Evolutionary conservation across 1,140 invertebrate species (phyloP).

Genomic region (Drosophila nasuta): DNA sequence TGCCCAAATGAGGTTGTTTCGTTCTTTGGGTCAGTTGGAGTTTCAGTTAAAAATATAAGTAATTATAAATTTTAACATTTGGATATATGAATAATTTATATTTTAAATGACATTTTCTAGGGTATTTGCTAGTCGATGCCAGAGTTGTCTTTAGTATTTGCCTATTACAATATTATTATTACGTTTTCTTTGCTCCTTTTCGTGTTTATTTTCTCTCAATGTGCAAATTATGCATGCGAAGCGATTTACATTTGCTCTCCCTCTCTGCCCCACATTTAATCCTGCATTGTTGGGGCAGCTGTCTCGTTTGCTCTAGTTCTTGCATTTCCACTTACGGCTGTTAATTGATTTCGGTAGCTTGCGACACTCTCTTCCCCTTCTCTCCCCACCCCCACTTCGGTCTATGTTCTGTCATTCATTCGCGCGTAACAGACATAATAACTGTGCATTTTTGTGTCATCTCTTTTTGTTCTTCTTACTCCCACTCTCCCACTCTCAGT

Average conservation of each 20-base stretch:
- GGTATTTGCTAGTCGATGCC: slow-evolving; percentile 1
- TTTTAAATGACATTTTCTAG: neutral
- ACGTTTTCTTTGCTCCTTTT: slow-evolving; percentile 25
- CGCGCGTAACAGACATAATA: slow-evolving; percentile 48
- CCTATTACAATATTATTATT: slow-evolving; percentile 33
- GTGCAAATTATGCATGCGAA: slow-evolving; percentile 55
- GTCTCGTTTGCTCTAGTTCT: slow-evolving; percentile 28
- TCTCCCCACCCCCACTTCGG: slow-evolving; percentile 8
- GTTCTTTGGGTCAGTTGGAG: neutral
- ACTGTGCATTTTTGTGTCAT: slow-evolving; percentile 48
- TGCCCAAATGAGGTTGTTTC: neutral
- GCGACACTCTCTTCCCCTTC: slow-evolving; percentile 10
- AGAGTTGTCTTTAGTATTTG: neutral
- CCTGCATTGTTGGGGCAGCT: neutral
- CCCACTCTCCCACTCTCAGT: slow-evolving; percentile 1
- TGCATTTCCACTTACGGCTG: slow-evolving; percentile 49
- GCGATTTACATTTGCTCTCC: slow-evolving; percentile 35
- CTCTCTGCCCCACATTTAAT: slow-evolving; percentile 1
- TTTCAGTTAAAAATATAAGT: neutral
- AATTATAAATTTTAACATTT: too few species aligned
- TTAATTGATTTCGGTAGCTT: slow-evolving; percentile 58
- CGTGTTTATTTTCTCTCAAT: slow-evolving; percentile 26
- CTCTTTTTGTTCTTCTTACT: slow-evolving; percentile 12
- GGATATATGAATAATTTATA: neutral
- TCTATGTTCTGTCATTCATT: slow-evolving; percentile 15